These are phyloP conservation scores for Mizuhopecten yessoensis DNA, from an alignment of 1,140 invertebrate genomes.

Conservation along the genomic window DNA sequence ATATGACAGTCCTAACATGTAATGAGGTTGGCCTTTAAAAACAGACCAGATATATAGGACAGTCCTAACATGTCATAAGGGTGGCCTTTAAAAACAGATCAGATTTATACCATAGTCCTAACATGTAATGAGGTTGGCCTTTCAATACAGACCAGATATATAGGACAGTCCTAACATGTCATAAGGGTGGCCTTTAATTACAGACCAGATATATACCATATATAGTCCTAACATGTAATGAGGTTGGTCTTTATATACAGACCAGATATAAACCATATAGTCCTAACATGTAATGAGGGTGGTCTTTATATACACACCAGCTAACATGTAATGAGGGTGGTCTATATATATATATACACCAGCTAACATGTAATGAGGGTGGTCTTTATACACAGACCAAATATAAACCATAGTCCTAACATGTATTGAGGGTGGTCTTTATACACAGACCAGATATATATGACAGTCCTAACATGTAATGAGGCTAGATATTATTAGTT, in stretches of 20 bases:
- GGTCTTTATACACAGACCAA: not conserved
- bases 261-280: not conserved
- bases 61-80: not conserved
- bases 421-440: not conserved
- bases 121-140: not conserved
- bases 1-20: not conserved
- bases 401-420: not conserved
- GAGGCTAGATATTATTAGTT: no score
- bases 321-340: not conserved
- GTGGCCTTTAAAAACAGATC: no score
- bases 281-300: slow-evolving; percentile 25
- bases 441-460: not conserved
- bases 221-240: not conserved
- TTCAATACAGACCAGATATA: not conserved
- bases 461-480: not conserved
- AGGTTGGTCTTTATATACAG: no score
- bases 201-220: no score
- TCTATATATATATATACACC: not conserved
- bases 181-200: not conserved
- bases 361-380: not conserved
- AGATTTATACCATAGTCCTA: not conserved
- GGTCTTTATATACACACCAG: not conserved
- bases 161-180: not conserved
- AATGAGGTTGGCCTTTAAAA: not conserved
- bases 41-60: not conserved